Evolutionary conservation across 2,797 vertebrate genomes (phyloP).

Genomic region (Threskiornis aethiopicus): DNA sequence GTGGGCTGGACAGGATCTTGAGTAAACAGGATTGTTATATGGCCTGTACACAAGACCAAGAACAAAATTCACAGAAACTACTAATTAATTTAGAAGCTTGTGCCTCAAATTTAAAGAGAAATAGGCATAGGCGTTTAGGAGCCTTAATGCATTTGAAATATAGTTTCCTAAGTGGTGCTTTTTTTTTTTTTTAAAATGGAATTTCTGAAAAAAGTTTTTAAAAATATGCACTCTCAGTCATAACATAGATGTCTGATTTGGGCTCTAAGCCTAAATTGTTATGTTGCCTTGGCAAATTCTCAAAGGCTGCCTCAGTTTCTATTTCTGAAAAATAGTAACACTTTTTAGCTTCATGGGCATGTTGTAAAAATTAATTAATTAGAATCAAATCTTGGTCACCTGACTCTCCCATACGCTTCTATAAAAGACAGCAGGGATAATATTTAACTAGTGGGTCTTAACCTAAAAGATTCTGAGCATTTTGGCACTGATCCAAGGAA

Average conservation of each 20-base stretch:
- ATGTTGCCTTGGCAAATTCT: not conserved
- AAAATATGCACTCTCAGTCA: not conserved
- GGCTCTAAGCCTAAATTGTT: not conserved
- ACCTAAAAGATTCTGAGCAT: not conserved
- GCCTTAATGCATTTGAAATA: not conserved
- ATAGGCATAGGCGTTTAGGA: not conserved
- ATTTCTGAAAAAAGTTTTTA: not conserved
- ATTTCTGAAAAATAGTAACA: not conserved
- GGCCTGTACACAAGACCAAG: not conserved
- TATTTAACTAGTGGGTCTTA: slow-evolving; percentile 10
- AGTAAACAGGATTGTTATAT: not conserved
- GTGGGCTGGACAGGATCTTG: not conserved
- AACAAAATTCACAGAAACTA: not conserved
- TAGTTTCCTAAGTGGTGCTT: not conserved
- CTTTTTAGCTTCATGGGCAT: not conserved
- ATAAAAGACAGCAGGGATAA: not conserved
- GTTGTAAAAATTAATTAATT: slow-evolving; percentile 19
- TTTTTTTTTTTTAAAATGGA: not conserved
- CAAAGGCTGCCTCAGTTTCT: not conserved
- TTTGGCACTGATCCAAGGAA: slow-evolving; percentile 16
- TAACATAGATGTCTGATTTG: not conserved
- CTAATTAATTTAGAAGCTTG: not conserved
- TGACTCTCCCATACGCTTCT: not conserved
- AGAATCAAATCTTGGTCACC: not conserved
- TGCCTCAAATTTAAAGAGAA: not conserved